Conservation (phyloP, 2,113 vertebrate species). For the Redunca redunca region DNA sequence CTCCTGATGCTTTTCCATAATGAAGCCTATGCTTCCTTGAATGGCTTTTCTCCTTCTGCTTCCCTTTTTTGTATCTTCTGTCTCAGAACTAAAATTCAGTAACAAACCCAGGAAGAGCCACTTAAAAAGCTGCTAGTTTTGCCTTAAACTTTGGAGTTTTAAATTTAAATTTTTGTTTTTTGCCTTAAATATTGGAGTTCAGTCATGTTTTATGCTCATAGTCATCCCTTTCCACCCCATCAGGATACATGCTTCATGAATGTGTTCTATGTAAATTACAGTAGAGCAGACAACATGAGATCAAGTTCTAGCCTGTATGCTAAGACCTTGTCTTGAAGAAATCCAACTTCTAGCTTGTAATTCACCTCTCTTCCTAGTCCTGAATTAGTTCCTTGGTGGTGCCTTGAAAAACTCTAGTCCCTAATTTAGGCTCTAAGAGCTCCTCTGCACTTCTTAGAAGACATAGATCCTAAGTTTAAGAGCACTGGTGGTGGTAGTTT, state of each 20-base stretch:
- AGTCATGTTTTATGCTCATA: not conserved
- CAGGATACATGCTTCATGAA: not conserved
- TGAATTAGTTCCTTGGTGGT: not conserved
- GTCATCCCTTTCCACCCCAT: not conserved
- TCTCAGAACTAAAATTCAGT: not conserved
- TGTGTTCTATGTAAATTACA: not conserved
- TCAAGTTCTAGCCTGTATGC: not conserved
- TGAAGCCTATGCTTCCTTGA: not conserved
- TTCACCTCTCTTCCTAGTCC: not conserved
- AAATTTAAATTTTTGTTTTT: not conserved
- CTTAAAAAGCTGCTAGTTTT: not conserved
- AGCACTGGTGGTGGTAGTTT: not conserved
- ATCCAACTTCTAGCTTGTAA: not conserved
- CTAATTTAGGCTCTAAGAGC: not conserved
- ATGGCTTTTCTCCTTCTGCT: not conserved
- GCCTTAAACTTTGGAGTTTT: too few species aligned
- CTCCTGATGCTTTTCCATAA: not conserved
- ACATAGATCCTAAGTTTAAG: not conserved
- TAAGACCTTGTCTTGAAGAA: not conserved
- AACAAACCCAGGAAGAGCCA: not conserved
- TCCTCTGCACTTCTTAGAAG: not conserved
- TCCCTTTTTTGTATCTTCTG: not conserved
- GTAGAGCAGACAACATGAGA: not conserved
- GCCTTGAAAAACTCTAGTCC: not conserved
- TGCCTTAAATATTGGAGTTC: not conserved